Conservation (phyloP, 2,113 vertebrate species). For the Erythrocercus mccallii region DNA sequence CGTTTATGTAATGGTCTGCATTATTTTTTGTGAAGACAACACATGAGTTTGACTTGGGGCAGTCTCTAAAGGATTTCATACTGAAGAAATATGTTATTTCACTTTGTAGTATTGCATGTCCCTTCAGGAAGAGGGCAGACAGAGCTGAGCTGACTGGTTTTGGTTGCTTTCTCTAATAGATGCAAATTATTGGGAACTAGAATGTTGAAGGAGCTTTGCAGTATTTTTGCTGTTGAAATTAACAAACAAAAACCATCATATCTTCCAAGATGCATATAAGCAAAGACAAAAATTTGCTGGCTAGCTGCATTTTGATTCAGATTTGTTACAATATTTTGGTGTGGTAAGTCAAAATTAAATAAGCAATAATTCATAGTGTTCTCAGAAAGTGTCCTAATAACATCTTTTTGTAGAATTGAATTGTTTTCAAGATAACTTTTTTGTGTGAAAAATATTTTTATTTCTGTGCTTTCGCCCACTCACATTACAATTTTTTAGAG, state of each 20-base stretch:
- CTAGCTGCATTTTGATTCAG: neutral
- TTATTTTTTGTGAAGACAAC: neutral
- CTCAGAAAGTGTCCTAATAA: neutral
- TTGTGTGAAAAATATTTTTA: neutral
- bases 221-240: neutral
- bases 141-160: neutral
- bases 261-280: neutral
- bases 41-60: neutral
- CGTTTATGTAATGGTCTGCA: neutral
- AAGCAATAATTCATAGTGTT: neutral
- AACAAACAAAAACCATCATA: neutral
- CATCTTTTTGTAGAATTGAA: neutral
- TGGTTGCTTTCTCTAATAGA: neutral
- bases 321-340: neutral
- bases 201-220: neutral
- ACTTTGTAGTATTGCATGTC: neutral
- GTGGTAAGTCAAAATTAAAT: neutral
- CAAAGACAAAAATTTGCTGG: neutral
- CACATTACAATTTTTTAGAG: neutral
- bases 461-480: neutral
- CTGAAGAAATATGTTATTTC: neutral
- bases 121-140: neutral
- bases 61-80: neutral
- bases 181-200: accelerated
- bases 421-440: neutral